Percentiles rank a stretch among this genome's conserved stretches.
Conservation (phyloP, 2,888 invertebrate species). For the Drosophila subsilvestris region DNA sequence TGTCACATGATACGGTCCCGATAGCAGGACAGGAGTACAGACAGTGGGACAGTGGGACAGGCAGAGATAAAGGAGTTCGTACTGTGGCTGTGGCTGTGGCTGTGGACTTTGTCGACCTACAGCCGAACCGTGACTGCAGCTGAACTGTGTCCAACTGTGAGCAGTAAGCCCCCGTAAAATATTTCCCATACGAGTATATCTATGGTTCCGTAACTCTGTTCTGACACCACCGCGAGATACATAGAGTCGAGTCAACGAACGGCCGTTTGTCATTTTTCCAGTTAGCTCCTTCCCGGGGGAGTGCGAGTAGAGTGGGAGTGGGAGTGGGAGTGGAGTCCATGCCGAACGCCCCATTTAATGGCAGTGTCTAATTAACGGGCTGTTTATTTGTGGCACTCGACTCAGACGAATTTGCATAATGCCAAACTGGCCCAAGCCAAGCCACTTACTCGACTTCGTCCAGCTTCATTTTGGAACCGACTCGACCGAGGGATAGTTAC, state of each 20-base stretch:
- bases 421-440: slow-evolving; percentile 30
- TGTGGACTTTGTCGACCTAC: slow-evolving; percentile 10
- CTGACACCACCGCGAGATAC: too few species aligned
- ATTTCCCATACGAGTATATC: neutral
- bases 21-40: slow-evolving; percentile 19
- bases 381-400: slow-evolving; percentile 58
- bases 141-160: slow-evolving; percentile 13
- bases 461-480: slow-evolving; percentile 37
- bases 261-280: slow-evolving; percentile 33
- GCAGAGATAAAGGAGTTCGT: neutral
- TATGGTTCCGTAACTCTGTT: neutral
- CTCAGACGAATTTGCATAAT: slow-evolving; percentile 49
- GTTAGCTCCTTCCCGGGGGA: slow-evolving; percentile 41
- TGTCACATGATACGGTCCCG: slow-evolving; percentile 46
- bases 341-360: slow-evolving; percentile 48
- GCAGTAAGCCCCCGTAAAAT: neutral
- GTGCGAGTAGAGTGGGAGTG: neutral
- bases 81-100: neutral
- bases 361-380: slow-evolving; percentile 56
- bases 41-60: slow-evolving; percentile 5
- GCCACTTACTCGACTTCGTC: slow-evolving; percentile 34
- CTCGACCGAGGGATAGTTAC: slow-evolving; percentile 6
- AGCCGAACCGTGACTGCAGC: slow-evolving; percentile 28
- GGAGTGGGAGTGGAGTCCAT: slow-evolving; percentile 1
- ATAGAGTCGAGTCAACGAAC: slow-evolving; percentile 28